Base-by-base conservation (phyloP, 2,113 vertebrate species). In the Caranx ignobilis region DNA sequence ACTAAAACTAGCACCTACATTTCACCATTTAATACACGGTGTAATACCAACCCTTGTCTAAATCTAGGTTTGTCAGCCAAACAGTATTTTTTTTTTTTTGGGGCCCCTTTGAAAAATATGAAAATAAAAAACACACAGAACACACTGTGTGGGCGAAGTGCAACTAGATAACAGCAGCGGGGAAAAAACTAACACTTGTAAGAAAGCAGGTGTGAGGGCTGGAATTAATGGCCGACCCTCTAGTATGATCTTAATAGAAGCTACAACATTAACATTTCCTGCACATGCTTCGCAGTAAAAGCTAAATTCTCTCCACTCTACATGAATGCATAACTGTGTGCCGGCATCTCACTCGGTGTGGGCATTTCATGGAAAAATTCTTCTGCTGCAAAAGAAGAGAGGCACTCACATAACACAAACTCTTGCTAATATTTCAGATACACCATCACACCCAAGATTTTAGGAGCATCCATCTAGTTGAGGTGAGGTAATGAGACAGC, bases 271-370 rank as follows among this genome's bases (percentile, higher is more conserved):
- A 65, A 68, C 52, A 59, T 34, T 78, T 73, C 34, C 60, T 67
- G 70, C 70, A 75, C 70, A 81, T 81, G 74, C 21, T 50, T 79
- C 37, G 11, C 43, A 32, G 47, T 35, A 18, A 71, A 66, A 43
- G 45, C n/a, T 21, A 11, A 5, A n/a, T 39, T 81, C 63, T 37
- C 31, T 67, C 56, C 19, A n/a, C 37, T 37, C 37, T 41, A 10
- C 34, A 59, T 76, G 67, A 67, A 66, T 48, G 11, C 59, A 43
- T 5, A 12, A 37, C 71, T 43, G 9, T 39, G 39, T 11, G 54
- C 60, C 45, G 16, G 16, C 31, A 80, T 71, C 47, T 55, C 12
- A 0, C 52, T 32, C 26, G 39, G 12, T 12, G 31, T 3, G 10
- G 21, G 2, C 21, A 8, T 62, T 54, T 62, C 9, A 21, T 1